phyloP scores from a whole-genome alignment of 2,888 invertebrate species.

The Branchellion lobata region DNA sequence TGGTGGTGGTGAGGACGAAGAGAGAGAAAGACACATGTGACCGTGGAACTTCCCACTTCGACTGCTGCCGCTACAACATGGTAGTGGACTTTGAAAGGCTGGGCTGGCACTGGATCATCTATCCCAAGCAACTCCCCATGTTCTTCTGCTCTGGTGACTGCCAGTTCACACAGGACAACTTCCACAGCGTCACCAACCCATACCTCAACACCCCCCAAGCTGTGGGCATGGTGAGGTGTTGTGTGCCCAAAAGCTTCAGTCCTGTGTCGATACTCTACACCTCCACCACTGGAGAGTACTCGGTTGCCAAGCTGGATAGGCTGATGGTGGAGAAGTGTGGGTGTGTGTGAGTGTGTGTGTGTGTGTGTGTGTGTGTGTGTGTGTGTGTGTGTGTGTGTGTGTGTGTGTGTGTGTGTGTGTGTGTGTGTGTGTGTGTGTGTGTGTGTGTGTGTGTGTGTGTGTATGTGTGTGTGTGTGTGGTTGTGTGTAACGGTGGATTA shows the following conservation, averaged over 20 bases:
- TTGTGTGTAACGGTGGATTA: no score
- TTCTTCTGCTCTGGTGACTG: neutral
- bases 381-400: no score
- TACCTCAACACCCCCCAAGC: neutral
- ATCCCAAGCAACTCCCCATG: neutral
- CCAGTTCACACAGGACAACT: neutral
- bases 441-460: no score
- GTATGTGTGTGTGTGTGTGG: no score
- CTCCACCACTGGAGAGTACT: neutral
- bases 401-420: no score
- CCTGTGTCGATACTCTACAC: neutral
- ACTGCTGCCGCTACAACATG: conserved; percentile 8
- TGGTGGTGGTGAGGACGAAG: neutral
- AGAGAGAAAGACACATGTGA: neutral
- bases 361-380: no score
- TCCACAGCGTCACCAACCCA: neutral
- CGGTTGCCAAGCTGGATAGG: neutral
- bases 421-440: no score
- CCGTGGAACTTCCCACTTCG: neutral
- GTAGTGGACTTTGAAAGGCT: neutral
- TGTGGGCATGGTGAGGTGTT: neutral
- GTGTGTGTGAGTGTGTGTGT: neutral
- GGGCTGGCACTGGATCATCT: neutral
- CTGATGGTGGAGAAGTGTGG: neutral
- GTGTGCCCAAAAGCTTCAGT: neutral